Evolutionary conservation across 53 echinoderm and acorn worm species (phyloP), one percentile per base, ranked within the genome.

Genomic region (Stichopus horrens): DNA sequence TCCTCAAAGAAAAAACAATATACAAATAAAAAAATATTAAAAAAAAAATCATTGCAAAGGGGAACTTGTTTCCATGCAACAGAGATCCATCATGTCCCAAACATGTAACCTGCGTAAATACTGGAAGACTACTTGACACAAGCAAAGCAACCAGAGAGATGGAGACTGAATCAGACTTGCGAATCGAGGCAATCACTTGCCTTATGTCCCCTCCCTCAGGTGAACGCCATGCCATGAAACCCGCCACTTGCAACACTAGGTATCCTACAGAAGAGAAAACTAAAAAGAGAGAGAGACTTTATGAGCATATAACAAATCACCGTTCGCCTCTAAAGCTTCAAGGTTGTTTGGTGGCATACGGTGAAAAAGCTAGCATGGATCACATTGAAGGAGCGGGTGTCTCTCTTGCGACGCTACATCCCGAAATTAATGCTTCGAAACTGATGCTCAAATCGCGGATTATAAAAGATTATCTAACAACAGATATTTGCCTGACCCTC

Each of bases 211-310:
- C 90, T 92, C 92, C 37, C 91, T 91, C 89, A 87, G 80, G 76
- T 90, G 89, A 93, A 96, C 93, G 96, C 93, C 96, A 96, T 96
- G 96, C 93, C 96, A 93, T 86, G 96, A 94, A 93, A 93, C 94
- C 96, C 93, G 96, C 94, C 96, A 92, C 90, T 81, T 81, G 81
- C 53, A 57, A 57, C 91, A 73, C 87, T 76, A 91, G 60, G 83
- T 75, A 54, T 83, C 88, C 88, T 88, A 88, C 63, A 75, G 88
- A 83, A 91, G 83, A 88, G 86, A 83, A 89, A 88, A 89, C 75
- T 89, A 89, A 73, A 90, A 71, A 93, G 86, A 37, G 37, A 74
- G 88, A 83, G 21, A 81, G 57, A 81, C 57, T 77, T 59, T 5
- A 71, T 71, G 6, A 71, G 20, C 1, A 68, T 5, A 7, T 8